Conservation (phyloP, 2,113 vertebrate genomes). For the Strigops habroptila region DNA sequence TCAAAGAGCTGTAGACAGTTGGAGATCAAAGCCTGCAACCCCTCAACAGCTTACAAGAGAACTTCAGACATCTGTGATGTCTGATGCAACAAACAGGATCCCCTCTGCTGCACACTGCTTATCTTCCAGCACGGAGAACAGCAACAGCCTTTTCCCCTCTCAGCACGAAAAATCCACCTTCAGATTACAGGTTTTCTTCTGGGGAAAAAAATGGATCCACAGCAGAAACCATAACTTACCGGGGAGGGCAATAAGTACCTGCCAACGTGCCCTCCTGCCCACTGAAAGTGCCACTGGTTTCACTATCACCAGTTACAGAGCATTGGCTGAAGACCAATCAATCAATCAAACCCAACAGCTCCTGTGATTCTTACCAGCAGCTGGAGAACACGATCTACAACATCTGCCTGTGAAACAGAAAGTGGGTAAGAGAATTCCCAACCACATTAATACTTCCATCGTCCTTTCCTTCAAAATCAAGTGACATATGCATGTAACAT, state of each 20-base stretch:
- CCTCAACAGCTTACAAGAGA: background rate
- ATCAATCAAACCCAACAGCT: background rate
- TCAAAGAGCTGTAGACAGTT: background rate
- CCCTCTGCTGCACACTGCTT: background rate
- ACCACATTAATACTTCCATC: background rate
- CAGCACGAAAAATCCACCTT: background rate
- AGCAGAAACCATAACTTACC: background rate
- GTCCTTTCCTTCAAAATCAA: background rate
- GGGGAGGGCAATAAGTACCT: background rate
- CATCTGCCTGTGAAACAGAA: background rate
- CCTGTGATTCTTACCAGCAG: background rate
- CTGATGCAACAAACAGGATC: background rate
- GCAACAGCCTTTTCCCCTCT: background rate
- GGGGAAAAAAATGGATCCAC: background rate
- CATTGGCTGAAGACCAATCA: too few species aligned
- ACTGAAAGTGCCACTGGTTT: background rate
- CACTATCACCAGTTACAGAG: background rate
- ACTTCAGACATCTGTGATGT: background rate
- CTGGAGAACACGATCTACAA: background rate
- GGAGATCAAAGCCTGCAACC: background rate
- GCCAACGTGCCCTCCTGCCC: background rate
- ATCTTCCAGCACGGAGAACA: background rate
- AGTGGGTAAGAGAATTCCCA: background rate
- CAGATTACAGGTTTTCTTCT: background rate
- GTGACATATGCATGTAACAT: background rate